A percentile compares a stretch with the other conserved stretches of the same genome.
These are phyloP conservation scores for Dugesia japonica DNA, from an alignment of 2,888 invertebrate species.

Conservation along the genomic window DNA sequence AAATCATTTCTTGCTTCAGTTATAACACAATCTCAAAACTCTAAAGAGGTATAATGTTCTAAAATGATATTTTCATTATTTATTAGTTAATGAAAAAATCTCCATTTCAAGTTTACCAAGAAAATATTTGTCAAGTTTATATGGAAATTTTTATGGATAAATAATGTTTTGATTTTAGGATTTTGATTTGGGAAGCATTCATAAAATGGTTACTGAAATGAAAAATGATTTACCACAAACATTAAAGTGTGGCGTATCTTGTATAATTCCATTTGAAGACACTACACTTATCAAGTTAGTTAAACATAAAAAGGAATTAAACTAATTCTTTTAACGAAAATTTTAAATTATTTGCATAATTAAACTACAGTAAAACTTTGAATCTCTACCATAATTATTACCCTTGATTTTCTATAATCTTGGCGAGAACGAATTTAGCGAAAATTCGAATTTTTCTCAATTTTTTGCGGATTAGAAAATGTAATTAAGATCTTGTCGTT, in stretches of 20 bases:
- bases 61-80: background rate
- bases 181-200: background rate
- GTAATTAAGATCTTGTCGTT: too few species aligned
- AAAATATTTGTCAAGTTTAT: background rate
- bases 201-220: background rate
- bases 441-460: too few species aligned
- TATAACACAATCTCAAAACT: background rate
- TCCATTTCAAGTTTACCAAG: background rate
- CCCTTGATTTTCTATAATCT: too few species aligned
- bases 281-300: background rate
- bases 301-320: background rate
- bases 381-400: too few species aligned
- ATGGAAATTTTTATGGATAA: background rate
- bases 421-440: too few species aligned
- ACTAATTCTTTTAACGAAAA: too few species aligned
- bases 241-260: background rate
- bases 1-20: background rate
- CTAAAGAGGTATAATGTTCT: background rate
- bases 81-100: background rate
- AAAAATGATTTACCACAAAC: background rate
- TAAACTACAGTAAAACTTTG: too few species aligned
- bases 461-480: too few species aligned
- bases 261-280: conserved; percentile 1
- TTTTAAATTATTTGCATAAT: too few species aligned
- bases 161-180: background rate